Evolutionary conservation across 1,140 invertebrate species (phyloP), one percentile per base, ranked within the genome.

Genomic region (Adoxophyes honmai): DNA sequence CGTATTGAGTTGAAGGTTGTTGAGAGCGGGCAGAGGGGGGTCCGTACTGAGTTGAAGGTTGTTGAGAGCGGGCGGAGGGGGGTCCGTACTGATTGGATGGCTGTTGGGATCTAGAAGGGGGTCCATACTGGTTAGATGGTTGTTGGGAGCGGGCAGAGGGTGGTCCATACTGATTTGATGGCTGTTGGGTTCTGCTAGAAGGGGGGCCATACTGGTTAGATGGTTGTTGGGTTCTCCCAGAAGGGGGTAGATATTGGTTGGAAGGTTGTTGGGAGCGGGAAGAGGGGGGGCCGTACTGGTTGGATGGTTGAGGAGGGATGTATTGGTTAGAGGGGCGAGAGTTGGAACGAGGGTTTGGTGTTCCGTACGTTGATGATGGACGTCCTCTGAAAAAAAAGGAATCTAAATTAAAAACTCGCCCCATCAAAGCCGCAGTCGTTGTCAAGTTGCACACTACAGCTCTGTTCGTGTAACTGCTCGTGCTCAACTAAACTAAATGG

Each of bases 341-440:
- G 21, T 28, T 28, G 1, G 42, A 48, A 28, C 21, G 42, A n/a
- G 42, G 18, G 10, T 16, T 42, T 14, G 86, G 84, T 33, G 85
- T 72, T 8, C 89, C 89, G 44, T 90, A 90, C 10, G 66, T 56
- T 13, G 77, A 69, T 7, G 71, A 68, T 14, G 70, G 76, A n/a
- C 68, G 79, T 38, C 71, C 68, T 65, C 81, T 18, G 81, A 79
- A 51, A 84, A 36, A 81, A n/a, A n/a, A n/a, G n/a, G n/a, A n/a
- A n/a, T n/a, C n/a, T n/a, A n/a, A n/a, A n/a, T n/a, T n/a, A n/a
- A n/a, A n/a, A n/a, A n/a, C n/a, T n/a, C n/a, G n/a, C n/a, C n/a
- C n/a, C n/a, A n/a, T n/a, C n/a, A n/a, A n/a, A n/a, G n/a, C n/a
- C n/a, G n/a, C n/a, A n/a, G n/a, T n/a, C n/a, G n/a, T n/a, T n/a